phyloP scores from a whole-genome alignment of 1,140 invertebrate genomes.

The Pentalonia nigronervosa region DNA sequence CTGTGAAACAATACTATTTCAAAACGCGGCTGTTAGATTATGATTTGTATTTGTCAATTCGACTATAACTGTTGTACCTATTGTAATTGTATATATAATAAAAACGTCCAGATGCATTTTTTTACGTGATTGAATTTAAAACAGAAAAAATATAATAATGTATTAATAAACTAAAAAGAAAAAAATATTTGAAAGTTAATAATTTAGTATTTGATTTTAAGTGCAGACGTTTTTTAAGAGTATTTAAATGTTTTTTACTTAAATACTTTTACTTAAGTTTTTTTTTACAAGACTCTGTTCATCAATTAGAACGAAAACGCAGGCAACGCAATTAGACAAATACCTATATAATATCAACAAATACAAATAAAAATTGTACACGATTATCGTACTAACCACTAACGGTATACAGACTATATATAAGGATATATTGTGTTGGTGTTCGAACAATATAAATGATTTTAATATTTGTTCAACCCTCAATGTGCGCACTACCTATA shows the following conservation, averaged over 20 bases:
- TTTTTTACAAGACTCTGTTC: background rate
- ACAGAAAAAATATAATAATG: background rate
- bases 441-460: background rate
- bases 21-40: background rate
- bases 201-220: too few relatives aligned
- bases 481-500: background rate
- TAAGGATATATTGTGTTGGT: too few relatives aligned
- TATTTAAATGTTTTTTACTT: background rate
- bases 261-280: background rate
- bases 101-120: background rate
- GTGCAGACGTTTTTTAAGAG: too few relatives aligned
- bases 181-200: background rate
- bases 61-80: background rate
- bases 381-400: background rate
- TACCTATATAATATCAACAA: background rate
- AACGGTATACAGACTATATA: too few relatives aligned
- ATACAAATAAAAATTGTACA: background rate
- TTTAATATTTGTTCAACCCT: background rate
- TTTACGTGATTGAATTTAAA: background rate
- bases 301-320: too few relatives aligned
- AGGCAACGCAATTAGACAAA: background rate
- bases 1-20: background rate
- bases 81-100: too few relatives aligned
- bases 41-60: background rate
- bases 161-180: background rate